Conservation (phyloP, 2,888 invertebrate genomes). For the Chrysotoxum bicinctum region DNA sequence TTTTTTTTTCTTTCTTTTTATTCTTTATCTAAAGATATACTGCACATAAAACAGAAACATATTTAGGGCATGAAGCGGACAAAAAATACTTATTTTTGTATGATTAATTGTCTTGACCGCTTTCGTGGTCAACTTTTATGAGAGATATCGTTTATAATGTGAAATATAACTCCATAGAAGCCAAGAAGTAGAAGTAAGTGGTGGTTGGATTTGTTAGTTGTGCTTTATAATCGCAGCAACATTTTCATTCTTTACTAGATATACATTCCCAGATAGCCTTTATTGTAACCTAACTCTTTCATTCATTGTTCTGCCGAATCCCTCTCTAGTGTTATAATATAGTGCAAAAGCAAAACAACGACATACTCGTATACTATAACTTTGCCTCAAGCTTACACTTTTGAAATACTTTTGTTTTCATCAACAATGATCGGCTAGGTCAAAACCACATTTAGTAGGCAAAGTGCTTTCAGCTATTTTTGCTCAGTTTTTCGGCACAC, state of each 20-base stretch:
- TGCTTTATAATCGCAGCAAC: neutral
- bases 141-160: conserved; percentile 6
- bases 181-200: neutral
- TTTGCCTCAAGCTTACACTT: neutral
- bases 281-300: neutral
- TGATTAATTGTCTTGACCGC: conserved; percentile 25
- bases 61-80: conserved; percentile 34
- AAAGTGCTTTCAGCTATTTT: neutral
- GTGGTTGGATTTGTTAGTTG: neutral
- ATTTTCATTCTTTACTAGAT: neutral
- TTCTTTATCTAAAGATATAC: neutral
- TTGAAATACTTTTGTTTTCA: conserved; percentile 4
- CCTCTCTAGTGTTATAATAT: neutral
- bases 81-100: conserved; percentile 12
- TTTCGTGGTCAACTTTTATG: conserved; percentile 9
- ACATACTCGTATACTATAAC: no score
- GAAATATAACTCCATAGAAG: neutral
- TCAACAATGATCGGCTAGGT: neutral
- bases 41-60: neutral
- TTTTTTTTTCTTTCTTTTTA: neutral
- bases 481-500: neutral
- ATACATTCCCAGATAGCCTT: neutral
- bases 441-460: neutral
- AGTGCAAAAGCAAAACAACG: neutral
- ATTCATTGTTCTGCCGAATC: neutral